These are phyloP conservation scores for Anguilla megastoma DNA, from an alignment of 2,797 vertebrate species.

Conservation along the genomic window DNA sequence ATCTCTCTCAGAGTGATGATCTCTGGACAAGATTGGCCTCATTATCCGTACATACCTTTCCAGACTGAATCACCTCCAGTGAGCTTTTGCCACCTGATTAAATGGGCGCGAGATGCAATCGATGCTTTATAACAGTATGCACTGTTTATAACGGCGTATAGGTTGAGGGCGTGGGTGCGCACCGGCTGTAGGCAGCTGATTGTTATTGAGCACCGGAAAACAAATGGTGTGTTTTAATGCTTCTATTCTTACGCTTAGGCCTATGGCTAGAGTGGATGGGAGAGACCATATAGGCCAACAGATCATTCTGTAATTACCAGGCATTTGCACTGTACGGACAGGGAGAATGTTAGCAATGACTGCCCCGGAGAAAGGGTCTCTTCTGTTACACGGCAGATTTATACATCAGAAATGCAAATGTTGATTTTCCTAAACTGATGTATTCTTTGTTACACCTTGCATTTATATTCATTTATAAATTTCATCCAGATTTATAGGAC, in stretches of 20 bases:
- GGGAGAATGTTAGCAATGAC: not conserved
- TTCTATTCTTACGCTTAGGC: not conserved
- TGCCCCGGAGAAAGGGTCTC: not conserved
- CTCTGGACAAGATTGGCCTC: not conserved
- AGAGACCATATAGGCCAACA: not conserved
- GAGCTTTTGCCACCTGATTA: not conserved
- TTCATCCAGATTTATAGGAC: too few relatives aligned
- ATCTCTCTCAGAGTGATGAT: not conserved
- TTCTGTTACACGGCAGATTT: not conserved
- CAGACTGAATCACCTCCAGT: not conserved
- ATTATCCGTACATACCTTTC: not conserved
- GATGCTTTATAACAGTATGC: not conserved
- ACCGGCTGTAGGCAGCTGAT: not conserved
- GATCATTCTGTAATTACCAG: not conserved
- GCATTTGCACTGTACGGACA: not conserved
- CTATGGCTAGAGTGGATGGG: not conserved
- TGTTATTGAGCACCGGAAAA: conserved; percentile 2
- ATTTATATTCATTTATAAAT: not conserved
- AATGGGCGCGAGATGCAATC: not conserved
- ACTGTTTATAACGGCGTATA: not conserved
- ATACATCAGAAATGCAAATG: not conserved
- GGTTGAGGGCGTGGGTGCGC: not conserved
- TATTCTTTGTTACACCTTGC: not conserved
- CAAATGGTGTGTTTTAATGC: not conserved
- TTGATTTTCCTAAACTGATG: not conserved